Evolutionary conservation across 92 coral and sea anemone genomes (phyloP).

Genomic region (Phenganax subtilis): DNA sequence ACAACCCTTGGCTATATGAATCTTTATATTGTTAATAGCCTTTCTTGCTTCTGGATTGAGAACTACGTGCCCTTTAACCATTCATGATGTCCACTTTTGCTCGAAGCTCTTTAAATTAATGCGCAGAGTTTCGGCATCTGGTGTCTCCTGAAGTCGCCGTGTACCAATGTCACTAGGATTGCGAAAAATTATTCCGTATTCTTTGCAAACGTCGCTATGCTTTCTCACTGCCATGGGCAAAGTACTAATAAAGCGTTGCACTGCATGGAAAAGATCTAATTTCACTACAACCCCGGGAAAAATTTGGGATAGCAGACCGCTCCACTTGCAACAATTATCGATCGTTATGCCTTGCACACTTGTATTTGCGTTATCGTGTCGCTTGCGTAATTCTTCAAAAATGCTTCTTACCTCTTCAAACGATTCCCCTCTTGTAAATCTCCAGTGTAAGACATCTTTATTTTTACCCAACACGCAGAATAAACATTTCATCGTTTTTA

Average conservation of each 20-base stretch:
- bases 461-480: slow-evolving; percentile 30
- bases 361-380: background rate
- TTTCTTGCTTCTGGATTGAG: slow-evolving; percentile 26
- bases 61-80: slow-evolving; percentile 13
- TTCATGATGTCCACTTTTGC: slow-evolving; percentile 23
- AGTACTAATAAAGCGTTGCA: slow-evolving; percentile 28
- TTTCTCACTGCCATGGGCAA: background rate
- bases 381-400: slow-evolving; percentile 2
- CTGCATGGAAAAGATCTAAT: slow-evolving; percentile 41
- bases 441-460: slow-evolving; percentile 19
- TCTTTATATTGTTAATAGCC: slow-evolving; percentile 19
- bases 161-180: slow-evolving; percentile 31
- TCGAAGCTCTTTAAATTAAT: slow-evolving; percentile 35
- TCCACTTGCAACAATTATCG: slow-evolving; percentile 34
- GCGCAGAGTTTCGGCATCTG: slow-evolving; percentile 8
- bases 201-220: slow-evolving; percentile 23
- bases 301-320: background rate
- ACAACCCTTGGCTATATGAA: slow-evolving; percentile 28
- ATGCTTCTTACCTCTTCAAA: slow-evolving; percentile 31
- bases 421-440: slow-evolving; percentile 35
- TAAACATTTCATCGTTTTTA: slow-evolving; percentile 17
- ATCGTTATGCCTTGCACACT: slow-evolving; percentile 20
- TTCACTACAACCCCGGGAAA: slow-evolving; percentile 21
- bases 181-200: slow-evolving; percentile 40
- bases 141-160: slow-evolving; percentile 12